Conservation (phyloP, 2,113 vertebrate species). For the Otocyon megalotis region DNA sequence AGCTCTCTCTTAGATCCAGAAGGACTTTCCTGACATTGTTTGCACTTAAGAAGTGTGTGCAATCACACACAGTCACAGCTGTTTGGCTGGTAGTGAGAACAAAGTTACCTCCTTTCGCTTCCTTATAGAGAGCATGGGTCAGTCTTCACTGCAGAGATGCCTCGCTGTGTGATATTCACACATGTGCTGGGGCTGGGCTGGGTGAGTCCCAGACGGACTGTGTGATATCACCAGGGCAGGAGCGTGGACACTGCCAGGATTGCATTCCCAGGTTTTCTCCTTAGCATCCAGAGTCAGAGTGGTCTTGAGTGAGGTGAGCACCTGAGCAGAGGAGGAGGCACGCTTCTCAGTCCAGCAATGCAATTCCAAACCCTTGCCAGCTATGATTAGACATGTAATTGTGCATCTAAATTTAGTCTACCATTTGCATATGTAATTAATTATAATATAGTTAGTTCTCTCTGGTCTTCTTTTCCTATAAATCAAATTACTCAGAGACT, state of each 20-base stretch:
- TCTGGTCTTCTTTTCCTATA: constrained; percentile 61
- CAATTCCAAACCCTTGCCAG: background rate
- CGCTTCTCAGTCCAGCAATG: background rate
- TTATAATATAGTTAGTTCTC: constrained; percentile 63
- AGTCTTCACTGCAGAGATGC: background rate
- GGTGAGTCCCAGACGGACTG: background rate
- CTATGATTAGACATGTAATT: constrained; percentile 62
- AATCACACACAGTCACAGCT: background rate
- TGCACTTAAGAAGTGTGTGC: background rate
- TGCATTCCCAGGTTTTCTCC: background rate
- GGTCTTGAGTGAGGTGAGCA: background rate
- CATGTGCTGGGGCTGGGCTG: too few relatives aligned
- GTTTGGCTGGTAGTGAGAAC: background rate
- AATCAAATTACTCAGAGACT: constrained; percentile 41
- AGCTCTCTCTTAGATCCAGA: background rate
- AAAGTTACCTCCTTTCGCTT: background rate
- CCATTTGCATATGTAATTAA: constrained; percentile 71
- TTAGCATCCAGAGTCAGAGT: background rate
- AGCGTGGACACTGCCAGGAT: too few relatives aligned
- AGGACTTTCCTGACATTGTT: background rate
- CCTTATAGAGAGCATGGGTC: rapidly evolving
- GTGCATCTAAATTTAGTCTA: constrained; percentile 61
- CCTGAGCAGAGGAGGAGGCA: background rate
- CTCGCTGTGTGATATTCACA: background rate
- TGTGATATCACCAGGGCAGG: background rate